Evolutionary conservation across 2,888 invertebrate genomes (phyloP).

Genomic region (Chaetoderma sp.): DNA sequence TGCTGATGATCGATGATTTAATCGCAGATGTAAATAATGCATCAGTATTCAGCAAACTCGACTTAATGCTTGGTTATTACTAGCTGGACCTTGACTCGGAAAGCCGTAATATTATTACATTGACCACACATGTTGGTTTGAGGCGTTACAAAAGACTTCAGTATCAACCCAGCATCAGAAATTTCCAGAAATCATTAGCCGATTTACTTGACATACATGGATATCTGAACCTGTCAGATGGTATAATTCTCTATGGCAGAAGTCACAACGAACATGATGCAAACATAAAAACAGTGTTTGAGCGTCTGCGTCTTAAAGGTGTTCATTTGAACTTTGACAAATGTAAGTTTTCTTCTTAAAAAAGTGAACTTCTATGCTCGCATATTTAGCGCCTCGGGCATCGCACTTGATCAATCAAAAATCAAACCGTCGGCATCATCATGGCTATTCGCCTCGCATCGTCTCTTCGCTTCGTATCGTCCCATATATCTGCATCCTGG

Average conservation of each 20-base stretch:
- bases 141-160: constrained; percentile 37
- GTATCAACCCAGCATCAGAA: constrained; percentile 68
- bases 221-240: constrained; percentile 63
- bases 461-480: no score
- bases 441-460: no score
- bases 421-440: no score
- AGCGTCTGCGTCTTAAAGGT: no score
- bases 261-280: constrained; percentile 52
- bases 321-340: no score
- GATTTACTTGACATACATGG: constrained; percentile 55
- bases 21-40: constrained; percentile 40
- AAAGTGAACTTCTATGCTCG: constrained; percentile 11
- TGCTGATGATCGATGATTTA: constrained; percentile 42
- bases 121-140: constrained; percentile 41
- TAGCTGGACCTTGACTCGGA: constrained; percentile 40
- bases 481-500: no score
- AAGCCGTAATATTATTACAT: constrained; percentile 45
- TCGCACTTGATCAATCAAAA: neutral
- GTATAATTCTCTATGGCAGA: constrained; percentile 63
- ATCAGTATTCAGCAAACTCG: constrained; percentile 39
- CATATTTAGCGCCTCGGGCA: neutral
- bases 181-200: constrained; percentile 70
- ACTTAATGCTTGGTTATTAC: constrained; percentile 41
- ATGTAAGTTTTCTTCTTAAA: no score
- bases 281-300: no score